Evolutionary conservation across 2,888 invertebrate species (phyloP).

Genomic region (Lepidocyrtinus sp.): DNA sequence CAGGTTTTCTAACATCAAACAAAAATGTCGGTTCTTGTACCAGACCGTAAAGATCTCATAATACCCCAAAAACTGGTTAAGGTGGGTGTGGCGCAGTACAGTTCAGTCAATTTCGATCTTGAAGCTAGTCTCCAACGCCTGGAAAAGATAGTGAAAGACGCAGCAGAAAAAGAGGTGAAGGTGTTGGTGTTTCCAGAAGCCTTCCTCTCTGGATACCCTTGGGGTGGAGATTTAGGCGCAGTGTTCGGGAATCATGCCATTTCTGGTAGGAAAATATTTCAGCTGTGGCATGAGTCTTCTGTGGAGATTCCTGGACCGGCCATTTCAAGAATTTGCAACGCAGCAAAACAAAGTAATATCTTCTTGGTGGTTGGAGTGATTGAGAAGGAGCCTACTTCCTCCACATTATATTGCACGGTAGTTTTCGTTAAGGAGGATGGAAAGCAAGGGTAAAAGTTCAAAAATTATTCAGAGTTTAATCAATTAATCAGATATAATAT

Average conservation of each 20-base stretch:
- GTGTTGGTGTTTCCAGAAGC: slow-evolving; percentile 62
- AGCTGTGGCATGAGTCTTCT: slow-evolving; percentile 50
- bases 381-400: slow-evolving; percentile 51
- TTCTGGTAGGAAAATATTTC: slow-evolving; percentile 51
- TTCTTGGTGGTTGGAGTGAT: slow-evolving; percentile 58
- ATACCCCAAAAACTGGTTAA: slow-evolving; percentile 40
- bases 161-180: slow-evolving; percentile 54
- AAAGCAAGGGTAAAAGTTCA: too few relatives aligned
- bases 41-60: slow-evolving; percentile 31
- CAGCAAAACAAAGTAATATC: slow-evolving; percentile 53
- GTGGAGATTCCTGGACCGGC: slow-evolving; percentile 61
- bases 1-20: not conserved
- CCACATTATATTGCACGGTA: slow-evolving; percentile 56
- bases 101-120: slow-evolving; percentile 52
- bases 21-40: slow-evolving; percentile 5
- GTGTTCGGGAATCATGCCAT: slow-evolving; percentile 33
- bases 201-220: slow-evolving; percentile 59
- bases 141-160: slow-evolving; percentile 46
- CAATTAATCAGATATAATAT: too few relatives aligned
- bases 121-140: slow-evolving; percentile 40
- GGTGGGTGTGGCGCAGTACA: slow-evolving; percentile 61
- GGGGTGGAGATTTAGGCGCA: slow-evolving; percentile 46
- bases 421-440: slow-evolving; percentile 54
- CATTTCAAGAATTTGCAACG: slow-evolving; percentile 29
- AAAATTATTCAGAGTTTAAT: too few relatives aligned